Conservation (phyloP, 2,113 vertebrate genomes). For the Seriola dumerili region DNA sequence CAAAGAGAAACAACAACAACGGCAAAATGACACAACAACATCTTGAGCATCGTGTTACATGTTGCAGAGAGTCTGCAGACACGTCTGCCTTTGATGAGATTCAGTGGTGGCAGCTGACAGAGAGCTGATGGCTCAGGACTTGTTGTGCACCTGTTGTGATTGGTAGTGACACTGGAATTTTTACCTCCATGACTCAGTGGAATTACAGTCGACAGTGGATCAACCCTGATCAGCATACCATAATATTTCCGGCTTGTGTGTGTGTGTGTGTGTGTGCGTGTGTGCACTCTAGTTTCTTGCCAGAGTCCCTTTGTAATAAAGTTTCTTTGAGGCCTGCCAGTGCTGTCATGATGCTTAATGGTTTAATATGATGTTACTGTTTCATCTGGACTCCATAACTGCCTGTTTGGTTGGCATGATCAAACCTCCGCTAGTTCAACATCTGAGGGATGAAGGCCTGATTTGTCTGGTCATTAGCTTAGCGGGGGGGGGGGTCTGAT, state of each 20-base stretch:
- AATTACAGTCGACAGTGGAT: conserved; percentile 17
- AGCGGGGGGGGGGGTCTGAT: neutral
- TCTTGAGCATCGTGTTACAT: neutral
- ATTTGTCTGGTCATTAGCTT: conserved; percentile 45
- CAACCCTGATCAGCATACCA: conserved; percentile 23
- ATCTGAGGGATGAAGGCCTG: conserved; percentile 28
- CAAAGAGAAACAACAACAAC: neutral
- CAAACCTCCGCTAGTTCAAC: conserved; percentile 8
- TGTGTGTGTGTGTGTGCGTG: neutral
- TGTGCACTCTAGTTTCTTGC: neutral
- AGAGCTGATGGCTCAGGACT: conserved; percentile 7
- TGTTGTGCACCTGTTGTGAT: conserved; percentile 15
- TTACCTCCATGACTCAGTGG: neutral
- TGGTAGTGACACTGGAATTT: conserved; percentile 6
- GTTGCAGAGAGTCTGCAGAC: neutral
- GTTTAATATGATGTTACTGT: neutral
- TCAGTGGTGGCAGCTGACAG: neutral
- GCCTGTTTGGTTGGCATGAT: conserved; percentile 2
- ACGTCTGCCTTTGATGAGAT: neutral
- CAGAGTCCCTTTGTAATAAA: neutral
- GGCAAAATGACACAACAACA: neutral
- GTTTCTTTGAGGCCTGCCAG: neutral
- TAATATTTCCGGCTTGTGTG: neutral
- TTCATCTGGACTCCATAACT: conserved; percentile 2
- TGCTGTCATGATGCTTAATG: neutral